A percentile compares a stretch with the other conserved stretches of the same genome.
These are phyloP conservation scores for Campylomormyrus numenius DNA, from an alignment of 2,113 vertebrate species.

Conservation along the genomic window DNA sequence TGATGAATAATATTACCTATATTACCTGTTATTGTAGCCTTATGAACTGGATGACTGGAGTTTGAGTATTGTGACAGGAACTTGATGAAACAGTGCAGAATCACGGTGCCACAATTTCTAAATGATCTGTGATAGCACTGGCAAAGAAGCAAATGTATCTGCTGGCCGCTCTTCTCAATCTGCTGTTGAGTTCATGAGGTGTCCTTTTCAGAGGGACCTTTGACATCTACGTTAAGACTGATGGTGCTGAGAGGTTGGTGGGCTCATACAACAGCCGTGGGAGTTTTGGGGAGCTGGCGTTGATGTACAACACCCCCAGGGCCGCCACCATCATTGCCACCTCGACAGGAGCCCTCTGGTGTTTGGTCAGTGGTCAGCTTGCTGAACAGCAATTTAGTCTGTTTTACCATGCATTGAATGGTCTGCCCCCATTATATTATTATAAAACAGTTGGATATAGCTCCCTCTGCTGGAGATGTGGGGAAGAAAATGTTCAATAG, in stretches of 20 bases:
- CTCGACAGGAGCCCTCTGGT: constrained; percentile 91
- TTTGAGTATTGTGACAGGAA: not conserved
- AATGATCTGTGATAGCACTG: not conserved
- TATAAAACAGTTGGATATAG: not conserved
- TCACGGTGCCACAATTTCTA: not conserved
- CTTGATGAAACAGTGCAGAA: not conserved
- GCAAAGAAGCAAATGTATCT: not conserved
- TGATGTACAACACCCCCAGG: constrained; percentile 98
- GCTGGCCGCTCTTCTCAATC: not conserved
- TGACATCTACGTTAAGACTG: constrained; percentile 81
- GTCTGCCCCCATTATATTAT: not conserved
- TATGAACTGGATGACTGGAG: not conserved
- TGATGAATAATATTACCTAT: not conserved
- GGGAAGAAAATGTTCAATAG: not conserved
- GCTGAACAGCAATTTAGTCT: not conserved
- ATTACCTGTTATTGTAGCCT: not conserved
- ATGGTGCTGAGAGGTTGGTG: constrained; percentile 75
- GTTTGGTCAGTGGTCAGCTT: constrained; percentile 73
- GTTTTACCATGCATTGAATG: not conserved
- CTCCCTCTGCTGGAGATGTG: constrained; percentile 19
- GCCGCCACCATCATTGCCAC: constrained; percentile 94
- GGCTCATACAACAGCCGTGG: constrained; percentile 90
- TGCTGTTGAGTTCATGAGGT: not conserved
- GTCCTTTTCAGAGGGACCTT: constrained; percentile 73
- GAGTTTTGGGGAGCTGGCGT: constrained; percentile 93